Evolutionary conservation across 2,797 vertebrate species (phyloP), one percentile per base, ranked within the genome.

Genomic region (Tenualosa ilisha): DNA sequence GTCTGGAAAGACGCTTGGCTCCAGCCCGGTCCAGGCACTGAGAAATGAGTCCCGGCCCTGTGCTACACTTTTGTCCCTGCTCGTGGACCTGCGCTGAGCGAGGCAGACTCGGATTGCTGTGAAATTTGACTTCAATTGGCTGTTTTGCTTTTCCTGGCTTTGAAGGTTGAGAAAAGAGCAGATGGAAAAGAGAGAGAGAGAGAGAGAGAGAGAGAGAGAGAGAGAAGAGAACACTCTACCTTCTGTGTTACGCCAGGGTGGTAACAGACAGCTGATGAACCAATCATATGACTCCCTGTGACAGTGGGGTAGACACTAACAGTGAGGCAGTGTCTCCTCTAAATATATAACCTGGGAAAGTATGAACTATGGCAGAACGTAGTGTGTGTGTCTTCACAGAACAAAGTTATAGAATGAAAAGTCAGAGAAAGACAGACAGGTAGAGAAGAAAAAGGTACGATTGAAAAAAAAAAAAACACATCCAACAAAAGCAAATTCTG

Each of bases 41-140:
- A 86, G 86, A 86, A 83, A 83, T 89, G 89, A 89, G 75, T 82
- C 83, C 83, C 40, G 53, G 85, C 49, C 24, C 84, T 82, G 51
- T 68, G 84, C 81, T 46, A 12, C 72, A 20, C 81, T 59, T 87
- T 88, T 88, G 81, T 65, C 68, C 53, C 75, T 83, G 84, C 81
- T 63, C 49, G 20, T 68, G 83, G 86, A 86, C 83, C 83, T 31
- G 15, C 40, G 59, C 43, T 37, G 37, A 84, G 84, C 82, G 75
- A 53, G 54, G 31, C 50, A 59, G 53, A 26, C 11, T 20, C n/a
- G 17, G 56, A 37, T 53, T 5, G 59, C 86, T 83, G 83, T 82
- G 85, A 87, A 86, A 84, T 59, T 85, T 53, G n/a, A 56, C 83
- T 87, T 83, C 56, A 20, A 82, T 84, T 85, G 81, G 26, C 26